These are phyloP conservation scores for Eilema sororculum DNA, from an alignment of 2,888 invertebrate species.

Conservation along the genomic window DNA sequence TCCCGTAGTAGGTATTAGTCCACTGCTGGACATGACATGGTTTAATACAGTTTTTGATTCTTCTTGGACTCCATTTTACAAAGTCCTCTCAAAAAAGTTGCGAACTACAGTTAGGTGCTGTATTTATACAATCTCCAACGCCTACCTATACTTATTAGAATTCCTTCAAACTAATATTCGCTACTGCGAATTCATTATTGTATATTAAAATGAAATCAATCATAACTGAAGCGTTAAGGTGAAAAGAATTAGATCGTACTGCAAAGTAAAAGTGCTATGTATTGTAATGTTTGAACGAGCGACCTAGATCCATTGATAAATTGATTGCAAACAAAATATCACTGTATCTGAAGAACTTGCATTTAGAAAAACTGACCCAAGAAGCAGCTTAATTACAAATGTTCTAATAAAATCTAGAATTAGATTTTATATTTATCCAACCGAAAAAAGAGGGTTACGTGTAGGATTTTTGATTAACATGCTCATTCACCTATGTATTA, in stretches of 20 bases:
- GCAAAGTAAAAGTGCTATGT: slow-evolving; percentile 80
- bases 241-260: slow-evolving; percentile 61
- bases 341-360: slow-evolving; percentile 59
- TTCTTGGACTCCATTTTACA: neutral
- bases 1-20: too few species aligned
- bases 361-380: slow-evolving; percentile 66
- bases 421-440: neutral
- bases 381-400: slow-evolving; percentile 2
- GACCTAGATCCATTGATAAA: slow-evolving; percentile 77
- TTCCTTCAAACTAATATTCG: neutral
- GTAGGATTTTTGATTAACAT: neutral
- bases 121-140: neutral
- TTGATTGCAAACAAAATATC: slow-evolving; percentile 71
- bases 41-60: neutral
- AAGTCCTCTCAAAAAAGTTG: neutral
- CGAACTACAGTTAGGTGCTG: neutral
- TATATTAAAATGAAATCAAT: slow-evolving; percentile 30
- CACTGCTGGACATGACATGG: neutral
- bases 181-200: slow-evolving; percentile 8
- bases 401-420: neutral
- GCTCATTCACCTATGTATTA: too few species aligned
- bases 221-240: slow-evolving; percentile 25
- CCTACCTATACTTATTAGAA: neutral
- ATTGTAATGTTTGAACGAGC: slow-evolving; percentile 73
- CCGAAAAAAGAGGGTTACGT: neutral